phyloP scores from a whole-genome alignment of 92 coral and sea anemone species.

The Actinernus sp. region DNA sequence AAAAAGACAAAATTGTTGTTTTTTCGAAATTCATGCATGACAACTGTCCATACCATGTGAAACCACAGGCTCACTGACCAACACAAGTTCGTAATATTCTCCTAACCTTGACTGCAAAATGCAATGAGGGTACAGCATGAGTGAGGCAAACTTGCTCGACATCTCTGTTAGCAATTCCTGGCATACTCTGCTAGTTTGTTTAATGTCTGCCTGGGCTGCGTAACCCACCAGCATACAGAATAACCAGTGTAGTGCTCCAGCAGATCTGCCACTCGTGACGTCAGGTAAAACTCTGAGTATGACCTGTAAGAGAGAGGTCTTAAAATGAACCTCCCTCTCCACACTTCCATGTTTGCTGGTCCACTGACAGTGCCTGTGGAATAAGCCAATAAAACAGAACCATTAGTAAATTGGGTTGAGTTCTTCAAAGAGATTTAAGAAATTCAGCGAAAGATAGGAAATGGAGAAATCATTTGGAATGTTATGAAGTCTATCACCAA shows the following conservation, averaged over 20 bases:
- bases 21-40: too few relatives aligned
- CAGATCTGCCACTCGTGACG: constrained; percentile 72
- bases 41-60: too few relatives aligned
- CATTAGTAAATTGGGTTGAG: too few relatives aligned
- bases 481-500: too few relatives aligned
- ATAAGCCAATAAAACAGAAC: not conserved
- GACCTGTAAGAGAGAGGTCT: constrained; percentile 65
- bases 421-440: too few relatives aligned
- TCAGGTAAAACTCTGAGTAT: constrained; percentile 77
- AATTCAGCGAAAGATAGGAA: too few relatives aligned
- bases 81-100: not conserved
- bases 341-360: constrained; percentile 33
- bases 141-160: constrained; percentile 65
- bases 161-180: constrained; percentile 80
- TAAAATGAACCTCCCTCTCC: constrained; percentile 49
- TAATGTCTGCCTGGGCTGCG: constrained; percentile 72
- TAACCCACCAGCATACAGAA: constrained; percentile 84
- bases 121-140: constrained; percentile 66
- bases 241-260: constrained; percentile 88
- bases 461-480: too few relatives aligned
- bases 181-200: constrained; percentile 65
- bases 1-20: too few relatives aligned
- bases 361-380: not conserved
- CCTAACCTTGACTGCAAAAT: constrained; percentile 78
- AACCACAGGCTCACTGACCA: too few relatives aligned